Conservation (phyloP, 2,113 vertebrate genomes). For the Tautogolabrus adspersus region DNA sequence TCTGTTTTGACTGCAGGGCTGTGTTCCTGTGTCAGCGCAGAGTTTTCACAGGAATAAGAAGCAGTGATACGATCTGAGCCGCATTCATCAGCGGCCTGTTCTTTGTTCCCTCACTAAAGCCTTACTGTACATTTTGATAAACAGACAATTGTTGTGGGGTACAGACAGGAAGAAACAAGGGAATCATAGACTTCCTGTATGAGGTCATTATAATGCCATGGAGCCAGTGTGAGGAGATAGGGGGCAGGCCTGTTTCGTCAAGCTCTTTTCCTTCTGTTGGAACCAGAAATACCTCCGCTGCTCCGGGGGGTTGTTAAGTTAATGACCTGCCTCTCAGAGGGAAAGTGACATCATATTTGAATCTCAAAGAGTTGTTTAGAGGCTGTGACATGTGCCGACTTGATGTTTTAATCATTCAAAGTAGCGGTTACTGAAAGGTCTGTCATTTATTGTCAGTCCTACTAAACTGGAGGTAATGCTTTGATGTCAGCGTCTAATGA, state of each 20-base stretch:
- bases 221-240: conserved; percentile 73
- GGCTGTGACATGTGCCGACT: conserved; percentile 45
- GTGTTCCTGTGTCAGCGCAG: conserved; percentile 15
- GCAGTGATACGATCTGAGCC: conserved; percentile 17
- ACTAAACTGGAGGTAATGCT: neutral
- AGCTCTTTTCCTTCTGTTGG: conserved; percentile 74
- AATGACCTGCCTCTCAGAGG: conserved; percentile 67
- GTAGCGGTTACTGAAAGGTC: neutral
- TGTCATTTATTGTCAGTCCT: conserved; percentile 14
- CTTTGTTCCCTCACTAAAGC: conserved; percentile 36
- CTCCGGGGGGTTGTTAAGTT: conserved; percentile 73
- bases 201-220: conserved; percentile 79
- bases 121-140: conserved; percentile 66
- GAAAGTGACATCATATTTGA: conserved; percentile 78
- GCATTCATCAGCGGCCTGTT: conserved; percentile 21
- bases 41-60: neutral
- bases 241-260: conserved; percentile 76
- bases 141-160: conserved; percentile 81
- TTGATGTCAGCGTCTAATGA: conserved; percentile 23
- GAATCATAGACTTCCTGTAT: conserved; percentile 80
- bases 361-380: conserved; percentile 61
- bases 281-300: conserved; percentile 75
- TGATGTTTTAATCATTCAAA: conserved; percentile 45
- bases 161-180: conserved; percentile 82
- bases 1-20: neutral